Base-by-base conservation (phyloP, 2,888 invertebrate species). In the Slavum lentiscoides region DNA sequence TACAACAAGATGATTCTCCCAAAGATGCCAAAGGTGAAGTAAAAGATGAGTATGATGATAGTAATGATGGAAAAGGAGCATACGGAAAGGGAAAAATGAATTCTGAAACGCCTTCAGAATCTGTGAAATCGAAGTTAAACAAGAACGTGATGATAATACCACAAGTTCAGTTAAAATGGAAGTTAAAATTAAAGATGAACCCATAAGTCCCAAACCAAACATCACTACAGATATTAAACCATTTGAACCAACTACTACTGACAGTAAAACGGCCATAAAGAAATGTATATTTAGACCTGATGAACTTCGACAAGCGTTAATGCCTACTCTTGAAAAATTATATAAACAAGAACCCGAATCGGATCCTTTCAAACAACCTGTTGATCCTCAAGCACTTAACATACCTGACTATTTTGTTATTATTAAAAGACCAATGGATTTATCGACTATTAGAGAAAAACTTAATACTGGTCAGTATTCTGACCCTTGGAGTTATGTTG, bases 401-500 rank as follows among this genome's bases (percentile, higher is more conserved):
- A 95, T 96, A 83, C 95, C 98, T 64, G 98, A 98, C 87, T 98
- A 98, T 87, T 97, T 96, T 87, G 96, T 97, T 85, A 97, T 98
- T 84, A 93, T 99, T 21, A 96, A 95, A 85, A 93, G 92, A 85
- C 98, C 97, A 0, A 99, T 99, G 93, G 99, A 99, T 88, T 88
- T 99, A 85, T 94, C 95, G 23, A 96, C 97, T 0, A 97, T 99
- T 84, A 94, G 94, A 86, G 90, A 92, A 85, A 98, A 97, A 87
- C 89, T 99, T 80, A 95, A 97, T 86, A 92, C 92, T 76, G 98
- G 97, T 58, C 93, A 95, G 85, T 99, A 98, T 87, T 91, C 92
- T 82, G 97, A 98, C 88, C 98, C 98, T 0, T 98, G 98, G 98
- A 96, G 98, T 87, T 99, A 97, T 87, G 97, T 98, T 5, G 98